A percentile compares a stretch with the other conserved stretches of the same genome.
phyloP scores from a whole-genome alignment of 2,888 invertebrate species.

The Anthrax anthrax region DNA sequence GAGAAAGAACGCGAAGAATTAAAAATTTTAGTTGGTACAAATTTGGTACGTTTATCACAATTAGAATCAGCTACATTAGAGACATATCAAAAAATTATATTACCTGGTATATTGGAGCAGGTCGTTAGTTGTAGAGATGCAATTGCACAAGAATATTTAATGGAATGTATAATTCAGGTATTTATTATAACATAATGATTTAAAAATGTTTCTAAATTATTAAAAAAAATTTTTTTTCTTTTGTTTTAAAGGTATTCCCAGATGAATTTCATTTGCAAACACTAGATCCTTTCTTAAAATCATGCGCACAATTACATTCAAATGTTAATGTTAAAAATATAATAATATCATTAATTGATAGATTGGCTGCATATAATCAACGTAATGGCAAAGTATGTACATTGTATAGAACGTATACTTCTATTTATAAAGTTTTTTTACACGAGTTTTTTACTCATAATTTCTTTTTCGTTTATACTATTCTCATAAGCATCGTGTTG shows the following conservation, averaged over 20 bases:
- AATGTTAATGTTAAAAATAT: constrained; percentile 98
- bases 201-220: too few relatives aligned
- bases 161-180: constrained; percentile 98
- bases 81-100: constrained; percentile 76
- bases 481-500: not conserved
- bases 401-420: too few relatives aligned
- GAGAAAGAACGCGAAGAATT: constrained; percentile 89
- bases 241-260: constrained; percentile 70
- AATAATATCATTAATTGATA: constrained; percentile 89
- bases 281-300: constrained; percentile 85
- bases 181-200: too few relatives aligned
- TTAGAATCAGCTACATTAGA: constrained; percentile 87
- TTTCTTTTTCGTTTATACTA: not conserved
- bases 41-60: constrained; percentile 90
- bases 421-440: not conserved
- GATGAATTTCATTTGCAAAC: constrained; percentile 98
- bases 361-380: constrained; percentile 72
- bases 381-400: constrained; percentile 42
- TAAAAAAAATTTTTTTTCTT: too few relatives aligned
- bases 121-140: constrained; percentile 96
- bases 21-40: constrained; percentile 93
- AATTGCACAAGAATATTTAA: constrained; percentile 97
- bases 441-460: not conserved
- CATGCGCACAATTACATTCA: constrained; percentile 90
- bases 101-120: constrained; percentile 95